Conservation (phyloP, 2,888 invertebrate species). For the Cyclophora albipunctata region DNA sequence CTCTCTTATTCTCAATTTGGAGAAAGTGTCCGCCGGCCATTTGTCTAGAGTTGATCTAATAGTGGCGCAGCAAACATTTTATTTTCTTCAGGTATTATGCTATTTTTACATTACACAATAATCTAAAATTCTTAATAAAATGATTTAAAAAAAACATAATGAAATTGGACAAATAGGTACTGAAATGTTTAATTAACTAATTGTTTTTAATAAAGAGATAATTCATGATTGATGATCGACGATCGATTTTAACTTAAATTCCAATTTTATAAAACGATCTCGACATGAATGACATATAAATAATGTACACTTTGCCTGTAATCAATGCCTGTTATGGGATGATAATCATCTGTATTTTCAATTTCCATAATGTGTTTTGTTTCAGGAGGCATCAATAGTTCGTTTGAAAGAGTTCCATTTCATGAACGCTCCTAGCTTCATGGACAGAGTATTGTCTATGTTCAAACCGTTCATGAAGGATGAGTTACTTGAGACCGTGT, state of each 20-base stretch:
- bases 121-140: too few relatives aligned
- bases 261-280: too few relatives aligned
- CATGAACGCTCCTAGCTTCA: constrained; percentile 79
- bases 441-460: constrained; percentile 79
- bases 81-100: constrained; percentile 76
- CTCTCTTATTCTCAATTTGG: constrained; percentile 78
- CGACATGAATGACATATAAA: too few relatives aligned
- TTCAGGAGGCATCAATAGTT: constrained; percentile 78
- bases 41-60: constrained; percentile 77
- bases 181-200: too few relatives aligned
- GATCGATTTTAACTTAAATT: too few relatives aligned
- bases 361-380: constrained; percentile 2
- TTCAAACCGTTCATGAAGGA: constrained; percentile 84
- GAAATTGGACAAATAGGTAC: too few relatives aligned
- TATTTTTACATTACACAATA: neutral
- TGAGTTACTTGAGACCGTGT: constrained; percentile 68
- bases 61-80: constrained; percentile 80
- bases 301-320: too few relatives aligned
- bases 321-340: too few relatives aligned
- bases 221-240: too few relatives aligned
- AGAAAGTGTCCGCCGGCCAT: constrained; percentile 78
- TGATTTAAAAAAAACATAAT: too few relatives aligned
- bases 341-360: too few relatives aligned
- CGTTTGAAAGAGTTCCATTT: constrained; percentile 80
- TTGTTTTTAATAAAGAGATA: too few relatives aligned